A percentile compares a stretch with the other conserved stretches of the same genome.
These are phyloP conservation scores for Himalopsyche tibetana DNA, from an alignment of 2,888 invertebrate species.

Conservation along the genomic window DNA sequence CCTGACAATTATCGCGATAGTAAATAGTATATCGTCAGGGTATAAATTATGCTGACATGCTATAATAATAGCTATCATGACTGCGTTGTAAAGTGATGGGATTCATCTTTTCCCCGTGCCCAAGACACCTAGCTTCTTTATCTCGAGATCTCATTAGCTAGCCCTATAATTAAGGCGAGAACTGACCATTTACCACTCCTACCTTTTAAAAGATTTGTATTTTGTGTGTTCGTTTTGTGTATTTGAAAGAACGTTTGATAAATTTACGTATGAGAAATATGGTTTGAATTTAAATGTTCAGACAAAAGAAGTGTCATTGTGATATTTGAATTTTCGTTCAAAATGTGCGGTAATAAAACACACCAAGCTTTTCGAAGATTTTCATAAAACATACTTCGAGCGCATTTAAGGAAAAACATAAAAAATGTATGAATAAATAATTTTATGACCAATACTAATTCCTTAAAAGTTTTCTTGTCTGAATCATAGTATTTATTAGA, in stretches of 20 bases:
- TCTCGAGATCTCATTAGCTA: slow-evolving; percentile 62
- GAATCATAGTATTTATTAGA: slow-evolving; percentile 23
- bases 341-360: too few species aligned
- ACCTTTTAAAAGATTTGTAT: slow-evolving; percentile 55
- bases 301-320: too few species aligned
- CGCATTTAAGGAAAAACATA: too few species aligned
- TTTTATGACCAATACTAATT: too few species aligned
- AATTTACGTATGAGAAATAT: background rate
- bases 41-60: slow-evolving; percentile 47
- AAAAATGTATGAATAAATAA: too few species aligned
- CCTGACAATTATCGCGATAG: slow-evolving; percentile 37
- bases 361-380: too few species aligned
- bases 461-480: background rate
- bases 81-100: slow-evolving; percentile 49
- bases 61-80: slow-evolving; percentile 59
- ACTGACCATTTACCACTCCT: slow-evolving; percentile 34
- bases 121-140: slow-evolving; percentile 56
- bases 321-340: too few species aligned
- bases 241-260: background rate
- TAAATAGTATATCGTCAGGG: slow-evolving; percentile 6
- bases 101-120: background rate
- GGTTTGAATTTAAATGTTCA: too few species aligned
- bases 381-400: too few species aligned
- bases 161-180: slow-evolving; percentile 60
- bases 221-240: background rate